Base-by-base conservation (phyloP, 2,797 vertebrate species). In the Pangasius larnaudii region DNA sequence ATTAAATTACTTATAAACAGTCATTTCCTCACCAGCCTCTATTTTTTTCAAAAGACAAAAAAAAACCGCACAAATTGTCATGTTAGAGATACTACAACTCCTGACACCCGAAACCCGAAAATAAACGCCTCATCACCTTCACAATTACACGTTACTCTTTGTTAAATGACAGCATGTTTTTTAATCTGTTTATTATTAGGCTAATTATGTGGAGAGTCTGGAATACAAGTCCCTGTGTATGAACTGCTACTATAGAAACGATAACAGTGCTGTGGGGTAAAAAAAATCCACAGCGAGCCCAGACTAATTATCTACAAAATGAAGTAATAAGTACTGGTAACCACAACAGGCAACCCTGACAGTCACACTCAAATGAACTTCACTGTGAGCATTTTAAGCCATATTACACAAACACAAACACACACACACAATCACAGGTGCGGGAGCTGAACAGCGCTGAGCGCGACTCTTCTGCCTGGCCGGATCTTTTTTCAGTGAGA, bases 391-490 rank as follows among this genome's bases (percentile, higher is more conserved):
- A 42, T 39, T 82, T 42, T 46, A 82, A 49, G 71, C 13, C 71
- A 61, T 75, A 58, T 39, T 74, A 3, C 5, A 84, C 18, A 24
- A 42, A 78, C 36, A 80, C 75, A 67, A 51, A 85, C 67, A 59
- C 22, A 30, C 67, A 72, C 53, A 85, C 84, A 75, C 69, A 84
- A 30, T 85, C 94, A 95, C 96, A 96, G 96, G 96, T 97, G 96
- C 94, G 93, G 72, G 72, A 63, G 36, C 33, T 24, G 85, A 86
- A 77, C 39, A 86, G 59, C 18, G 58, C 42, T 24, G 24, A 96
- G 95, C 95, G 94, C 92, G 94, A 95, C 94, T 95, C 95, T 96
- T 96, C 95, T 96, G 96, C 95, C 94, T 95, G 95, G 95, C 94
- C 96, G 96, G 94, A 91, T 93, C 95, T 92, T 95, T 96, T 96